These are phyloP conservation scores for Smittia sp. DNA, from an alignment of 2,888 invertebrate genomes.

Conservation along the genomic window DNA sequence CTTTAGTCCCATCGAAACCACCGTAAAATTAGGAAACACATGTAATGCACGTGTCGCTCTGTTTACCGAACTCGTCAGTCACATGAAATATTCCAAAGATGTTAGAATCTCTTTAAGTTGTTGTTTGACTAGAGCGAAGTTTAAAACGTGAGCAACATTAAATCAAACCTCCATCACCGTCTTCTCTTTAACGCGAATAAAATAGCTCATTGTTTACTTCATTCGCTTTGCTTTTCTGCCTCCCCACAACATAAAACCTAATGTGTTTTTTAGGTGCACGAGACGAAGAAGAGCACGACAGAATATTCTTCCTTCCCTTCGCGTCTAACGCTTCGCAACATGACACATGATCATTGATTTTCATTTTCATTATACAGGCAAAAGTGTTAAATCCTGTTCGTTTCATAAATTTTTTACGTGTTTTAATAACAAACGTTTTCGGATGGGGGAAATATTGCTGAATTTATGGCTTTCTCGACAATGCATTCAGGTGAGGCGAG, in stretches of 20 bases:
- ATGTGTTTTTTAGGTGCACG: not conserved
- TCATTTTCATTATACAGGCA: not conserved
- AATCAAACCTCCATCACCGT: not conserved
- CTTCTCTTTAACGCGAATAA: not conserved
- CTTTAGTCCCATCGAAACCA: not conserved
- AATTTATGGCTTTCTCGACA: not conserved
- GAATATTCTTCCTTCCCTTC: not conserved
- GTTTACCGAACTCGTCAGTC: too few species aligned
- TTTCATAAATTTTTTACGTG: slow-evolving; percentile 19
- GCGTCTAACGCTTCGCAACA: not conserved
- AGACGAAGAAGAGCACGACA: too few species aligned
- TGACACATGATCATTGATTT: slow-evolving; percentile 12
- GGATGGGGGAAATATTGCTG: not conserved
- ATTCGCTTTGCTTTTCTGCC: not conserved
- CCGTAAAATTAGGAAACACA: not conserved
- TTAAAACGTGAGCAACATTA: not conserved
- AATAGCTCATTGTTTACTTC: not conserved
- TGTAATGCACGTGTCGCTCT: not conserved
- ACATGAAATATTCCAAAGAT: too few species aligned
- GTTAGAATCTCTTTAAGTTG: too few species aligned
- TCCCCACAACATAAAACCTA: not conserved
- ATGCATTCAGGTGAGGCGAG: not conserved
- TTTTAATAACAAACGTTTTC: not conserved
- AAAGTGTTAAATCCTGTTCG: slow-evolving; percentile 17
- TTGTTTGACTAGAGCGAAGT: too few species aligned